A percentile compares a stretch with the other conserved stretches of the same genome.
Conservation (phyloP, 2,113 vertebrate species). For the Cyanoliseus patagonus region DNA sequence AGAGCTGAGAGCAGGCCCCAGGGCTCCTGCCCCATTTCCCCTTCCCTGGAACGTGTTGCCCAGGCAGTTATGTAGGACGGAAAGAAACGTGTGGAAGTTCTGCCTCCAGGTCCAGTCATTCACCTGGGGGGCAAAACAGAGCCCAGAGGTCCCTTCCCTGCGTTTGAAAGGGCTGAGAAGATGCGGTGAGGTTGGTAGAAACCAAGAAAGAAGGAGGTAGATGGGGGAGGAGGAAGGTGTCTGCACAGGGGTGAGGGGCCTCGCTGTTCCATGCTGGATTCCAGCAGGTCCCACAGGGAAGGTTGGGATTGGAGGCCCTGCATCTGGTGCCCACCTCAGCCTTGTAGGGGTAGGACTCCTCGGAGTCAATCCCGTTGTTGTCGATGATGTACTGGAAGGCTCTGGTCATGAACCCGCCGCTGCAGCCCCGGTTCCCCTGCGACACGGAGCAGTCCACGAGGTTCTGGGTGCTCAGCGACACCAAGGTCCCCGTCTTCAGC, state of each 20-base stretch:
- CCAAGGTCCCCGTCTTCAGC: conserved; percentile 75
- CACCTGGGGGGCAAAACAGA: not conserved
- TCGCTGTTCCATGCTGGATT: not conserved
- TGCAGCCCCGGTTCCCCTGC: conserved; percentile 83
- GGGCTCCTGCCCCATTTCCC: not conserved
- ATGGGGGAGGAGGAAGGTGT: not conserved
- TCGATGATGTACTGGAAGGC: conserved; percentile 84
- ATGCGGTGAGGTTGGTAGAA: not conserved
- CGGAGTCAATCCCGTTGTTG: conserved; percentile 83
- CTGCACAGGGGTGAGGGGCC: not conserved
- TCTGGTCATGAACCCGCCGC: conserved; percentile 39
- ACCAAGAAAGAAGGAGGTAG: fast-evolving
- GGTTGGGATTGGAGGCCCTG: not conserved
- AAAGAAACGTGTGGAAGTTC: not conserved
- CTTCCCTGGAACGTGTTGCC: not conserved
- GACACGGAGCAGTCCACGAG: conserved; percentile 83
- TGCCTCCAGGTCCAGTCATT: not conserved
- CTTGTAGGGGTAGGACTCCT: conserved; percentile 83
- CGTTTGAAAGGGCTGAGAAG: not conserved
- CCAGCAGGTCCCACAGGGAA: not conserved
- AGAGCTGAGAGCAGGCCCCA: not conserved
- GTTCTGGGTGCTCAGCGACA: conserved; percentile 87
- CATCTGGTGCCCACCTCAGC: conserved; percentile 66
- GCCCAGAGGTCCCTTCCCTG: not conserved
- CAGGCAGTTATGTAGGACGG: not conserved